Percentiles rank a stretch among this genome's conserved stretches.
These are phyloP conservation scores for Ammospiza maritima DNA, from an alignment of 2,797 vertebrate species.

Conservation along the genomic window DNA sequence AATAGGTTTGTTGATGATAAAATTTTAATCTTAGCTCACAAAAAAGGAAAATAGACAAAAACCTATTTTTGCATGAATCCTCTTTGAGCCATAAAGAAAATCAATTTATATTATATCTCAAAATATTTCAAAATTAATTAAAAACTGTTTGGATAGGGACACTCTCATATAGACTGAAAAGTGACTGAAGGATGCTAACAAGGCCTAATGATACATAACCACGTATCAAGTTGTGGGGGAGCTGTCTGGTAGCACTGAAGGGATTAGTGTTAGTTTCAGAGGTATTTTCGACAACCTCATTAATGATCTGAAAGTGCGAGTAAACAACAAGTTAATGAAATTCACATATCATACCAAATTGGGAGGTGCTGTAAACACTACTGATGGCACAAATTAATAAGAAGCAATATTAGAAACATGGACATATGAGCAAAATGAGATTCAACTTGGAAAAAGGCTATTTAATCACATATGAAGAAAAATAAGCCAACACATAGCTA, in stretches of 20 bases:
- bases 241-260: neutral
- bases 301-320: constrained; percentile 32
- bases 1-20: neutral
- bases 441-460: neutral
- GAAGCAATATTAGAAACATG: neutral
- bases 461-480: neutral
- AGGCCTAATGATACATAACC: neutral
- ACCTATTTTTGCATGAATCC: neutral
- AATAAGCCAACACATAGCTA: neutral
- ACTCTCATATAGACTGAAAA: neutral
- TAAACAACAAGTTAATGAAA: constrained; percentile 45
- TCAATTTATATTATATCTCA: neutral
- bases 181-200: constrained; percentile 25
- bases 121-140: constrained; percentile 33
- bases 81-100: neutral
- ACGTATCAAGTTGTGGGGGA: neutral
- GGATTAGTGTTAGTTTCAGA: neutral
- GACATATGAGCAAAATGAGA: constrained; percentile 2
- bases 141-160: neutral
- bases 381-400: neutral
- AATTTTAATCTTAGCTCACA: neutral
- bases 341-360: neutral
- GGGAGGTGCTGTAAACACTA: neutral
- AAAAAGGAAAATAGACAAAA: neutral
- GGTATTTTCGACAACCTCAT: neutral